These are phyloP conservation scores for Vanessa atalanta DNA, from an alignment of 1,140 invertebrate genomes.

Conservation along the genomic window DNA sequence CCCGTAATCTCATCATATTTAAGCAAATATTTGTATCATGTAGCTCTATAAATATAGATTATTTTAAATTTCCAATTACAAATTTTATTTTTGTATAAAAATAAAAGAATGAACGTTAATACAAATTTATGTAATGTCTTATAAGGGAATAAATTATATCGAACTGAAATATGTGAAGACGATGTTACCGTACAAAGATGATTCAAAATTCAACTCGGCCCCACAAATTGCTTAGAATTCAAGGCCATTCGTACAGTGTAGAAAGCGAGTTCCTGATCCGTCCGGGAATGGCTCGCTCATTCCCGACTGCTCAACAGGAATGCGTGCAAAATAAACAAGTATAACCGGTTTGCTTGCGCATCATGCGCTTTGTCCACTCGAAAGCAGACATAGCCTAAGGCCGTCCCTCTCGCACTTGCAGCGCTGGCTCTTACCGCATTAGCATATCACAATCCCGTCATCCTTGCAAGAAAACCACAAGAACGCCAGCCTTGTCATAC, in stretches of 20 bases:
- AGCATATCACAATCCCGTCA: constrained; percentile 42
- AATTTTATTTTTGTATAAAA: too few species aligned
- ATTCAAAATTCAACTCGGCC: background rate
- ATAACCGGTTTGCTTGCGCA: constrained; percentile 68
- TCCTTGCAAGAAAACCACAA: constrained; percentile 44
- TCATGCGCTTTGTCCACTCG: constrained; percentile 63
- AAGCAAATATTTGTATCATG: constrained; percentile 8
- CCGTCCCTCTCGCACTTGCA: constrained; percentile 52
- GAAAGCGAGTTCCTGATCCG: constrained; percentile 67
- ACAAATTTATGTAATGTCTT: background rate
- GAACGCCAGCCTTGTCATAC: constrained; percentile 41
- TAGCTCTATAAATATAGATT: constrained; percentile 1
- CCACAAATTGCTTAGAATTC: constrained; percentile 40
- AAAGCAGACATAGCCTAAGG: constrained; percentile 58
- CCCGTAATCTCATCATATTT: constrained; percentile 27
- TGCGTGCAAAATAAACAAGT: constrained; percentile 80
- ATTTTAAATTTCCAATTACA: background rate
- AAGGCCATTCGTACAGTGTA: constrained; percentile 61
- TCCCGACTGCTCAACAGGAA: constrained; percentile 66
- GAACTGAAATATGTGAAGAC: background rate
- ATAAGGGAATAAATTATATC: background rate
- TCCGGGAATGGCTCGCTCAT: constrained; percentile 65
- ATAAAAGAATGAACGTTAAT: background rate
- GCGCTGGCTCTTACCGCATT: constrained; percentile 39
- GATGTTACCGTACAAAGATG: background rate